These are phyloP conservation scores for Tachysurus vachellii DNA, from an alignment of 2,113 vertebrate genomes.

Conservation along the genomic window DNA sequence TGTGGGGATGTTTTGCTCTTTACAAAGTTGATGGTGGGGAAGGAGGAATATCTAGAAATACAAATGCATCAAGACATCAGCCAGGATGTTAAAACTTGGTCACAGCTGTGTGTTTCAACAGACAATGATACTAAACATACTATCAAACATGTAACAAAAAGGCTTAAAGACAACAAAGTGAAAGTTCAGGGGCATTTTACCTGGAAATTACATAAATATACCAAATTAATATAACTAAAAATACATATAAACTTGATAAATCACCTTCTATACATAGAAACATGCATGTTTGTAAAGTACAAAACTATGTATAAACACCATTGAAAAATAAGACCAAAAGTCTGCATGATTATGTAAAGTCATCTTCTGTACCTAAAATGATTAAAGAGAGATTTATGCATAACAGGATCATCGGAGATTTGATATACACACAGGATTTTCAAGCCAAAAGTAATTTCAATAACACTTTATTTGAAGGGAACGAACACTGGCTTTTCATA, in stretches of 20 bases:
- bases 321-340: neutral
- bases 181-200: neutral
- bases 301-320: neutral
- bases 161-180: neutral
- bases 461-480: neutral
- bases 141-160: neutral
- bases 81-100: neutral
- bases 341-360: neutral
- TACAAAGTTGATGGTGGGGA: neutral
- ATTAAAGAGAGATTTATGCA: neutral
- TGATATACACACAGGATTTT: neutral
- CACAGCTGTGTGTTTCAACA: neutral
- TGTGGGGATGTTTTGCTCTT: neutral
- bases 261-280: neutral
- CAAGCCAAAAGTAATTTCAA: neutral
- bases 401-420: neutral
- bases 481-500: neutral
- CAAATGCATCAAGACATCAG: neutral
- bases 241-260: too few relatives aligned
- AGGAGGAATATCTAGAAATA: neutral
- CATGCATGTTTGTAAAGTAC: neutral
- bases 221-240: neutral
- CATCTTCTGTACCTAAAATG: neutral
- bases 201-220: neutral
- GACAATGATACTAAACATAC: neutral